These are phyloP conservation scores for Boleophthalmus pectinirostris DNA, from an alignment of 2,113 vertebrate species.

Conservation along the genomic window DNA sequence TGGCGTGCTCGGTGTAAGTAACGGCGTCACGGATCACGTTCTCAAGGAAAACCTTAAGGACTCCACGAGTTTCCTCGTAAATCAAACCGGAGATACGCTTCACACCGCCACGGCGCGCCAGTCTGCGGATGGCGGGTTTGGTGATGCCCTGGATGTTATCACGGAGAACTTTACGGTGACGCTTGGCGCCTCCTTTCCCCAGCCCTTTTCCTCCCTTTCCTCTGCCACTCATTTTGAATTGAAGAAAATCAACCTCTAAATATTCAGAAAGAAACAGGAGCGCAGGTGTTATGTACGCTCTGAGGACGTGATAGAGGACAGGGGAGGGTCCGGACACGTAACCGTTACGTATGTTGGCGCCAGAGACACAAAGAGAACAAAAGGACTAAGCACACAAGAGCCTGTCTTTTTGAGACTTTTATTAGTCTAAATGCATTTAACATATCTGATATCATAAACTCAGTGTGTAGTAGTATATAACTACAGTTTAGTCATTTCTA, in stretches of 20 bases:
- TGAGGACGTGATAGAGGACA: neutral
- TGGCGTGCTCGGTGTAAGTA: conserved; percentile 43
- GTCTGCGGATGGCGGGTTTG: conserved; percentile 44
- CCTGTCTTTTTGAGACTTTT: neutral
- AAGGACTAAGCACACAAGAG: neutral
- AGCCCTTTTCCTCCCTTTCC: conserved; percentile 15
- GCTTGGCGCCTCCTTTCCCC: conserved; percentile 34
- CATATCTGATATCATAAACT: no score
- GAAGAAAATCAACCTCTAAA: neutral
- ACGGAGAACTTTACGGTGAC: conserved; percentile 44
- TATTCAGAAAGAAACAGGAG: neutral
- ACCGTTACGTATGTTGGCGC: no score
- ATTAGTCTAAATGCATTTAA: neutral
- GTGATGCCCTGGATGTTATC: conserved; percentile 54
- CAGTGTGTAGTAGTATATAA: no score
- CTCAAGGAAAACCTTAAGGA: conserved; percentile 46
- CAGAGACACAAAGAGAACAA: neutral
- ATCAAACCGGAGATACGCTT: conserved; percentile 43
- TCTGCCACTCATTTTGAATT: conserved; percentile 2
- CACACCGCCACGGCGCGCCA: conserved; percentile 30
- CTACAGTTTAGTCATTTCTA: no score
- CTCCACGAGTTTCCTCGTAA: conserved; percentile 43
- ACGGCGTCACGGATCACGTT: conserved; percentile 46
- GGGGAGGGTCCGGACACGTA: no score
- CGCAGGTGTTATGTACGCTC: neutral